Base-by-base conservation (phyloP, 2,113 vertebrate genomes). In the Chrysemys picta region DNA sequence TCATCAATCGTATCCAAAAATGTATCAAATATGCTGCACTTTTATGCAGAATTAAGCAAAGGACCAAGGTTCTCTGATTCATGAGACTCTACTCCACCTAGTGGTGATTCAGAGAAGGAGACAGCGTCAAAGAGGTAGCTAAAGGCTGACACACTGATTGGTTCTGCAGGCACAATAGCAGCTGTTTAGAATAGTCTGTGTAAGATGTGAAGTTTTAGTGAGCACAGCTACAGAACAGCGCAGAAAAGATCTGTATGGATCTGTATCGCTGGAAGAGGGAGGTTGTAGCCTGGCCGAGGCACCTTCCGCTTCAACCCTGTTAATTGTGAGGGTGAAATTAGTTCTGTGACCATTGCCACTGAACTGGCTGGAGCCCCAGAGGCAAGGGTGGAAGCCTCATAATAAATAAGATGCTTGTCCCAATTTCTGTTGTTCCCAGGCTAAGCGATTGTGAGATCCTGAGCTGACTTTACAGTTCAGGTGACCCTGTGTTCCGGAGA, bases 231-330 rank as follows among this genome's bases (percentile, higher is more conserved):
- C 35, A 69, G 62, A n/a, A 10, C 62, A 10, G 17, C 2, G 4
- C 8, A 19, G 62, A 8, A n/a, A 65, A 9, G 16, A 19, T 16
- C 59, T 35, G 31, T 31, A 8, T 35, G 2, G 29, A 16, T n/a
- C 35, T 1, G 8, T n/a, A n/a, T 69, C 4, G 1, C 2, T 19
- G 17, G 62, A 17, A n/a, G 31, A n/a, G 17, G 35, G 62, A n/a
- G 17, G 35, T n/a, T 69, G 7, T 69, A 69, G 31, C 35, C 35
- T 69, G 29, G 14, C 62, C 19, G 29, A 19, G 2, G 4, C 8
- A 19, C 35, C 35, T 69, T 19, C 62, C 4, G 35, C 35, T 9
- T 69, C 62, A 35, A 35, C 4, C 35, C 17, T 17, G 2, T n/a
- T 69, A 69, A 17, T n/a, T n/a, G 62, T n/a, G 62, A n/a, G 35